Base-by-base conservation (phyloP, 2,888 invertebrate genomes). In the Acanthosepion lycidas region DNA sequence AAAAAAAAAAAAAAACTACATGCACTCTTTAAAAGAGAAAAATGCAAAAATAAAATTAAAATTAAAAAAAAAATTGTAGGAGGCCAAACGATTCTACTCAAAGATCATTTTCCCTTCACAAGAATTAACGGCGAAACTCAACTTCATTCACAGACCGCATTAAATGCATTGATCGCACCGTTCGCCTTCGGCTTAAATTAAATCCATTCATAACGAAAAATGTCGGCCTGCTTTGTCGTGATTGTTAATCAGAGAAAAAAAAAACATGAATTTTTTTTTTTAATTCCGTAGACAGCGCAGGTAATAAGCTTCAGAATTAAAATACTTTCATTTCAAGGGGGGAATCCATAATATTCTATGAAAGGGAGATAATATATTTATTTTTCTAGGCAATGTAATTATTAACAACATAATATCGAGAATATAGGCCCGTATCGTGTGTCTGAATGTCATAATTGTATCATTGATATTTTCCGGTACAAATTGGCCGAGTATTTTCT, bases 151-250 rank as follows among this genome's bases (percentile, higher is more conserved):
- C 78, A 33, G n/a, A 78, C n/a, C 9, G 12, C 78, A 78, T 78
- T 78, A 78, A 78, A 78, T 78, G 15, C 78, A 78, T 78, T 78
- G 78, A 78, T n/a, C n/a, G 15, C n/a, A 78, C 12, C 15, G n/a
- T n/a, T 78, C 12, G 78, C 78, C 78, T 33, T 78, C 9, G 78
- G 78, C 33, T 5, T 8, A 78, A 78, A 78, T 78, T 78, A 78
- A 78, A 78, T 33, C 78, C 78, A 78, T 78, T 78, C n/a, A 78
- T 78, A 78, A 78, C 78, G n/a, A 78, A 78, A 78, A 78, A 78
- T 78, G 78, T 78, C 78, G 78, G 78, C 78, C 12, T 33, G 78
- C 33, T n/a, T 78, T 78, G 78, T 78, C 33, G 15, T 33, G n/a
- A 33, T n/a, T 78, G n/a, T 78, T 78, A 78, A 78, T 78, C 78